These are phyloP conservation scores for Brachyalestes nurse DNA, from an alignment of 2,797 vertebrate species.

Conservation along the genomic window DNA sequence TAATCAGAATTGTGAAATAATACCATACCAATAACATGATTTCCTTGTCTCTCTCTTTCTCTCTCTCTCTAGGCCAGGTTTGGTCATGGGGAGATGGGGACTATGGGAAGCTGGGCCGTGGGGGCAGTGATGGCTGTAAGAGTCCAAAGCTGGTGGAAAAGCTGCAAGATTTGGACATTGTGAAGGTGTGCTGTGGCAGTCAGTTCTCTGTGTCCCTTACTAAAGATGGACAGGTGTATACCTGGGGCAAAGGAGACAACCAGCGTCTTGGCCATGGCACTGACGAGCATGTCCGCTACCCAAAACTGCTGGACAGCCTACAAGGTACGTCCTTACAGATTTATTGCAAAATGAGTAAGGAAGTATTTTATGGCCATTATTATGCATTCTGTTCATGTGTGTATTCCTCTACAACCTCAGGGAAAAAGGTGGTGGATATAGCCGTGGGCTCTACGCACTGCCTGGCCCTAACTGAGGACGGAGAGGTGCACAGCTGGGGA, in stretches of 20 bases:
- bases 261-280: constrained; percentile 96
- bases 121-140: constrained; percentile 97
- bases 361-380: neutral
- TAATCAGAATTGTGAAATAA: too few relatives aligned
- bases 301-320: constrained; percentile 92
- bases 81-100: constrained; percentile 99
- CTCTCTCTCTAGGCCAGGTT: constrained; percentile 85
- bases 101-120: constrained; percentile 95
- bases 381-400: neutral
- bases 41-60: neutral
- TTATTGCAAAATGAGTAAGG: neutral
- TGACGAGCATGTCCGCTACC: constrained; percentile 95
- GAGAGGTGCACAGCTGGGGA: constrained; percentile 97
- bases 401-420: constrained; percentile 65
- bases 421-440: constrained; percentile 95
- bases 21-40: too few relatives aligned
- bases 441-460: constrained; percentile 97
- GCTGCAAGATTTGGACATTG: constrained; percentile 92
- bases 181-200: constrained; percentile 95
- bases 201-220: constrained; percentile 96
- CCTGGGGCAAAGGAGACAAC: constrained; percentile 98
- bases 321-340: constrained; percentile 80
- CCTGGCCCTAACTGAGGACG: constrained; percentile 93
- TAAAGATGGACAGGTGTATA: constrained; percentile 97
- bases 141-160: constrained; percentile 96